Evolutionary conservation across 2,113 vertebrate species (phyloP).

Genomic region (Taurulus bubalis): DNA sequence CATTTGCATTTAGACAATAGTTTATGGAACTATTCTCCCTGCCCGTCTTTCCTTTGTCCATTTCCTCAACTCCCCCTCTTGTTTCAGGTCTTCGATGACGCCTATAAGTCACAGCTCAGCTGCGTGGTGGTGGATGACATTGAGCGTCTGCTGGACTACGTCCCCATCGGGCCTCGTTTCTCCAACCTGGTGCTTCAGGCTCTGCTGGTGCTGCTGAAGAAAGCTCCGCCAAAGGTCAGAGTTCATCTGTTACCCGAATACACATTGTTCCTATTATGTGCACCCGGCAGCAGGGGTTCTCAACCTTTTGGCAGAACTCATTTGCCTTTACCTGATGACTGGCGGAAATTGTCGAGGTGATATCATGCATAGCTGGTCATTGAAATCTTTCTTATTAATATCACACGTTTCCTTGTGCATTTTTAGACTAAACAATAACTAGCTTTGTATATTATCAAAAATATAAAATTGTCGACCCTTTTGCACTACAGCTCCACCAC

Average conservation of each 20-base stretch:
- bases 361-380: too few relatives aligned
- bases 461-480: not conserved
- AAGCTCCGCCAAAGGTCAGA: slow-evolving; percentile 92
- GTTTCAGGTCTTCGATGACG: slow-evolving; percentile 94
- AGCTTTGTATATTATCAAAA: not conserved
- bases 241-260: not conserved
- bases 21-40: not conserved
- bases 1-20: not conserved
- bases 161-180: slow-evolving; percentile 97
- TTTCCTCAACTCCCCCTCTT: not conserved
- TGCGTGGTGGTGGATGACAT: slow-evolving; percentile 98
- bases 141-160: slow-evolving; percentile 95
- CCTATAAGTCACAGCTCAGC: slow-evolving; percentile 98
- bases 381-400: not conserved
- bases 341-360: too few relatives aligned
- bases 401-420: not conserved
- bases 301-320: too few relatives aligned
- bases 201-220: slow-evolving; percentile 96
- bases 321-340: too few relatives aligned
- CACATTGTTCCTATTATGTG: not conserved
- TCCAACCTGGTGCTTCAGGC: slow-evolving; percentile 97
- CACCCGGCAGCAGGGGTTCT: not conserved
- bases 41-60: not conserved
- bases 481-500: not conserved
- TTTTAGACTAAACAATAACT: not conserved